Conservation (phyloP, 2,888 invertebrate genomes). For the Drosophila neotestacea region DNA sequence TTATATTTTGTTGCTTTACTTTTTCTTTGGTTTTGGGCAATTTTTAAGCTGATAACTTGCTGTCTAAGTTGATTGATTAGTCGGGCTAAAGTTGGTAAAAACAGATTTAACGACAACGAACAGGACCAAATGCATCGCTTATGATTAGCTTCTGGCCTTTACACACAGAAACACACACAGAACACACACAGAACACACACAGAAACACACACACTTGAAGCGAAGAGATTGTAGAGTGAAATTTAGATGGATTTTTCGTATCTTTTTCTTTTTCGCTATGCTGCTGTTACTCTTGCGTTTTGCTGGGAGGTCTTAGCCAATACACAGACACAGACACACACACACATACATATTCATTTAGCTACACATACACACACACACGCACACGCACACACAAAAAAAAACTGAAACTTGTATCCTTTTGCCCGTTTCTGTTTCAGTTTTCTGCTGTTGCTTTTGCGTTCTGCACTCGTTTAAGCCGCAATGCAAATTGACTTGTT, state of each 20-base stretch:
- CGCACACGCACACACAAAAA: neutral
- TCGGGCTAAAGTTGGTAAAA: constrained; percentile 45
- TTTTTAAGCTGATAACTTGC: constrained; percentile 53
- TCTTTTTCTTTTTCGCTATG: neutral
- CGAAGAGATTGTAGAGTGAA: constrained; percentile 6
- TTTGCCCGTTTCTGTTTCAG: constrained; percentile 35
- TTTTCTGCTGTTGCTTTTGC: constrained; percentile 45
- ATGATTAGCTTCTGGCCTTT: constrained; percentile 52
- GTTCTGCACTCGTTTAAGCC: constrained; percentile 68
- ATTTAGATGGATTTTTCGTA: constrained; percentile 36
- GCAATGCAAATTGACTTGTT: constrained; percentile 81
- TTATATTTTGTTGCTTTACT: constrained; percentile 1
- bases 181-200: constrained; percentile 10
- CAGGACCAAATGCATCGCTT: constrained; percentile 39
- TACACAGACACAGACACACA: constrained; percentile 9
- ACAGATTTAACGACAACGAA: constrained; percentile 28
- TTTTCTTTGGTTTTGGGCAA: constrained; percentile 19
- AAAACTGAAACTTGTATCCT: constrained; percentile 42
- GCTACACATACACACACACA: neutral
- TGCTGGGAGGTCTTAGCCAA: constrained; percentile 33
- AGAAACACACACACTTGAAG: neutral
- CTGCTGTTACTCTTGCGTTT: constrained; percentile 22
- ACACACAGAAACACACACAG: constrained; percentile 1
- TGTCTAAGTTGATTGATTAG: constrained; percentile 59
- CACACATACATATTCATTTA: neutral